These are phyloP conservation scores for Watsonalla cultraria DNA, from an alignment of 2,888 invertebrate species.

Conservation along the genomic window DNA sequence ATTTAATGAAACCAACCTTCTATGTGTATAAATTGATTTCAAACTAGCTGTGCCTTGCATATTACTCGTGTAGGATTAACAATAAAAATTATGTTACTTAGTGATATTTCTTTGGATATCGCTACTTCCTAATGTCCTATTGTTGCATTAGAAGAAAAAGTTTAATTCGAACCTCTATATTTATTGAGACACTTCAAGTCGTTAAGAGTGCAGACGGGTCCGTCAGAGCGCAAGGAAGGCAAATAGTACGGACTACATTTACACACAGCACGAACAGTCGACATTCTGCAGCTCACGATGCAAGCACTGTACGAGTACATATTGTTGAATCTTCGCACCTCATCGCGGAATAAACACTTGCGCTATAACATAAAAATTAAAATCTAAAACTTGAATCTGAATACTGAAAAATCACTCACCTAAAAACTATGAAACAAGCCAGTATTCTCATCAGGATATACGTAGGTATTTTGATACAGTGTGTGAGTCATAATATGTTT, in stretches of 20 bases:
- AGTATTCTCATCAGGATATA: not conserved
- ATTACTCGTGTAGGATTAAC: too few relatives aligned
- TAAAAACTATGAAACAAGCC: too few relatives aligned
- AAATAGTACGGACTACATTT: slow-evolving; percentile 79
- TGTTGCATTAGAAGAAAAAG: too few relatives aligned
- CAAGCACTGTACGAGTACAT: slow-evolving; percentile 81
- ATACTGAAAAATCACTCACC: too few relatives aligned
- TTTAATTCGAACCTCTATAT: slow-evolving; percentile 68
- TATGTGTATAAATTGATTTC: not conserved
- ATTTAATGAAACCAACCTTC: not conserved
- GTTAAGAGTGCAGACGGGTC: slow-evolving; percentile 43
- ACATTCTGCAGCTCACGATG: slow-evolving; percentile 77
- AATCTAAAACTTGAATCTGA: too few relatives aligned
- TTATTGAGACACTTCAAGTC: slow-evolving; percentile 66
- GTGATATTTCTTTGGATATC: too few relatives aligned
- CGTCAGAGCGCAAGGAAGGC: slow-evolving; percentile 37
- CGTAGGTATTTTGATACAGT: not conserved
- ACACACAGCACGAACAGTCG: slow-evolving; percentile 73
- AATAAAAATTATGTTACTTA: too few relatives aligned
- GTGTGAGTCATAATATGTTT: too few relatives aligned
- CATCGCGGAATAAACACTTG: slow-evolving; percentile 76
- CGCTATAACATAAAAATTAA: slow-evolving; percentile 50
- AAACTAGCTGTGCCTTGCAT: slow-evolving; percentile 4
- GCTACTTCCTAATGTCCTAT: too few relatives aligned
- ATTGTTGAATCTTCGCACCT: slow-evolving; percentile 43